Conservation (phyloP, 1,140 invertebrate genomes). For the Drosophila subobscura region DNA sequence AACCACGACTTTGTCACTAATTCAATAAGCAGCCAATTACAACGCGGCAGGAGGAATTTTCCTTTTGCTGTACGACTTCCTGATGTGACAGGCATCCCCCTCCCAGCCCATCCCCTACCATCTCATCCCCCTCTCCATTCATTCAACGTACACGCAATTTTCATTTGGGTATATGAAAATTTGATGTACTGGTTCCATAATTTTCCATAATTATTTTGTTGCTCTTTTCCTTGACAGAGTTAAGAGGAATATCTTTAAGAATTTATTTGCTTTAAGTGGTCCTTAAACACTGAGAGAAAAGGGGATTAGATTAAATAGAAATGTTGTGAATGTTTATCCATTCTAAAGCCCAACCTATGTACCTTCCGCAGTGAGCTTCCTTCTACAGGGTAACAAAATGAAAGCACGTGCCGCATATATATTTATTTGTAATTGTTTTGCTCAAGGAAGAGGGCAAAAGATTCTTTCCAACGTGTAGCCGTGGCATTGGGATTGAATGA, state of each 20-base stretch:
- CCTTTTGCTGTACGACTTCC: background rate
- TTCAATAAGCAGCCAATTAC: conserved; percentile 82
- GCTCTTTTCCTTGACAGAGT: conserved; percentile 25
- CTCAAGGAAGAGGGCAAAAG: background rate
- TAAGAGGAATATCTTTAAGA: background rate
- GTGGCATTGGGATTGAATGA: conserved; percentile 63
- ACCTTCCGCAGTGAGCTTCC: too few species aligned
- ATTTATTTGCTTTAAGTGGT: conserved; percentile 27
- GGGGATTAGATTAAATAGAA: too few species aligned
- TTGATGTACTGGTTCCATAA: conserved; percentile 66
- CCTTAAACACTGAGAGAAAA: conserved; percentile 5
- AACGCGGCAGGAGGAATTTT: conserved; percentile 51
- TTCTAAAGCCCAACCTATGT: too few species aligned
- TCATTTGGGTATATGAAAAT: conserved; percentile 65
- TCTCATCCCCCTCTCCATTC: conserved; percentile 9
- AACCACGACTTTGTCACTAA: conserved; percentile 65
- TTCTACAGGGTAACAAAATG: conserved; percentile 2
- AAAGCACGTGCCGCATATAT: conserved; percentile 34
- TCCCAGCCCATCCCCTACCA: background rate
- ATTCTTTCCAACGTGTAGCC: conserved; percentile 11
- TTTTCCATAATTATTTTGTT: conserved; percentile 57
- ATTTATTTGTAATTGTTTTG: conserved; percentile 26
- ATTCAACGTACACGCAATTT: conserved; percentile 53
- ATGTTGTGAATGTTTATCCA: too few species aligned
- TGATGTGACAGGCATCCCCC: background rate